Evolutionary conservation across 2,888 invertebrate genomes (phyloP), one percentile per base, ranked within the genome.

Genomic region (Meandrusa payeni): DNA sequence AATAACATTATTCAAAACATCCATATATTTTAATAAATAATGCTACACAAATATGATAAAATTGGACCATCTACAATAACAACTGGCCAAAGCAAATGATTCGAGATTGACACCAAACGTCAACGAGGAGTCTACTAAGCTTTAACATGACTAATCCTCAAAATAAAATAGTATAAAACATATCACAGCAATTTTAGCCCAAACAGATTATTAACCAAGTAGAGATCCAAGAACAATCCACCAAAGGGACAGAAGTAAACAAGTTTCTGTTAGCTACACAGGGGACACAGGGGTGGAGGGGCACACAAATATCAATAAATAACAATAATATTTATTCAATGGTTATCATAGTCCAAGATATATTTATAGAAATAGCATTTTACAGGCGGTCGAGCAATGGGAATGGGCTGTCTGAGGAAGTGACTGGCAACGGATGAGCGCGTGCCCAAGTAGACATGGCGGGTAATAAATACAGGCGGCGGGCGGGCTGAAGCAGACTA

Each of bases 101-200:
- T 69, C 51, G 71, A 73, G 67, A 72, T 64, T 61, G 59, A 65
- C 57, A 65, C 61, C 57, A 66, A 63, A 52, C 56, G 57, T 57
- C 54, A 65, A 69, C 68, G 66, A 67, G 60, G 64, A 61, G 67
- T 44, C 33, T 33, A 64, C 69, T 15, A 37, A 6, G 63, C 58
- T 61, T 61, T 63, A 63, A 55, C 60, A 61, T 54, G 68, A 69
- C 62, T 71, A 69, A 65, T 69, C 64, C 68, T 72, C 68, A 69
- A 68, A 63, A 28, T n/a, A n/a, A 78, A 76, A 70, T 69, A 76
- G 71, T 76, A 79, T 67, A 82, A 83, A 79, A 82, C 79, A 83
- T 86, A 86, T 86, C 86, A 86, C 85, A 86, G 85, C 77, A 82
- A 81, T 81, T 82, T 74, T 72, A 81, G 77, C 79, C 73, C 80